These are phyloP conservation scores for Rynchops niger DNA, from an alignment of 2,113 vertebrate species.

Conservation along the genomic window DNA sequence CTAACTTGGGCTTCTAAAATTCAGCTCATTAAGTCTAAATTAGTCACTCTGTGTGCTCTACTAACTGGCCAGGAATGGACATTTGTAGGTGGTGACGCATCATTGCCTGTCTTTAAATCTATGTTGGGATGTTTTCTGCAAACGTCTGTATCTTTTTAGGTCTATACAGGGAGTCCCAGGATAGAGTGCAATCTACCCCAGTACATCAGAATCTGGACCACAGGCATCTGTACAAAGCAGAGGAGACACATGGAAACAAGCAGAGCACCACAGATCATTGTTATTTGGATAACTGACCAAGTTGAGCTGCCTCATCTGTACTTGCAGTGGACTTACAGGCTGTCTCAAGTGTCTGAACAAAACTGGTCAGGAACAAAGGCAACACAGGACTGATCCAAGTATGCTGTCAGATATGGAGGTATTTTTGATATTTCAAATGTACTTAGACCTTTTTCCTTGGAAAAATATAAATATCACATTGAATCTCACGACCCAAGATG, in stretches of 20 bases:
- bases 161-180: background rate
- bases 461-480: background rate
- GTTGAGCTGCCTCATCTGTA: background rate
- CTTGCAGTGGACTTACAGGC: background rate
- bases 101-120: background rate
- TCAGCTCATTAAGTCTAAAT: background rate
- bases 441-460: background rate
- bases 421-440: background rate
- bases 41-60: background rate
- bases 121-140: background rate
- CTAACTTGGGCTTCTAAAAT: background rate
- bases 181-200: background rate
- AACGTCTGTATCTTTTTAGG: background rate
- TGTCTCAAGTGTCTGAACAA: background rate
- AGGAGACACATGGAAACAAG: background rate
- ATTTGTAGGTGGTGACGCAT: background rate
- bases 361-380: background rate
- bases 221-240: background rate
- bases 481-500: background rate
- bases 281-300: background rate
- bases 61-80: background rate
- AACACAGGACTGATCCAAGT: background rate
- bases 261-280: background rate
- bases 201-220: background rate
- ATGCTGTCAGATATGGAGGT: background rate